Base-by-base conservation (phyloP, 2,797 vertebrate genomes). In the Dromococcyx pavoninus region DNA sequence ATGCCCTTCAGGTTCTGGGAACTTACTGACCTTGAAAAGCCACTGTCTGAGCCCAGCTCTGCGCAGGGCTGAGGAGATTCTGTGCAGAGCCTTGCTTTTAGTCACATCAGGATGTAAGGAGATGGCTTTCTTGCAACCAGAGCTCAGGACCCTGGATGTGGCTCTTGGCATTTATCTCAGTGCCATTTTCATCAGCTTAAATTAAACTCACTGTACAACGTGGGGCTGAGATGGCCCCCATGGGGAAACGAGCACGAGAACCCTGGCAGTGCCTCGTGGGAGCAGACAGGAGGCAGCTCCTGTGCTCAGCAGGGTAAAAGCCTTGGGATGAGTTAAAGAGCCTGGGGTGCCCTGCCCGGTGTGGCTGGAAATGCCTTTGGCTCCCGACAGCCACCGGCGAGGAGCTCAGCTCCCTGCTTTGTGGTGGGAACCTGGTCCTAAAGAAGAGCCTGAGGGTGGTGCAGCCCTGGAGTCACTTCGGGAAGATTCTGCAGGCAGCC, bases 1-100 rank as follows among this genome's bases (percentile, higher is more conserved):
- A 4, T 5, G 18, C 67, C 57, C 22, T 64, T 25, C 11, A 10
- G 66, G 25, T 30, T 15, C 66, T 69, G 41, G 61, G 62, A 62
- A 28, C 21, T 48, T 6, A 8, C 58, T 76, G 28, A 13, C 19
- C 77, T 58, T 15, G 58, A 35, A 21, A 35, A 24, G 50, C 13
- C 33, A 18, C 1, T 7, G 9, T 1, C 5, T 0, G 6, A 62
- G 60, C 13, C 2, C 7, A 25, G 4, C 23, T 14, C 35, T 6
- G 2, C 0, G 19, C 2, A 3, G 21, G 50, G 15, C 0, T 6
- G 67, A 28, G 12, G 82, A 1, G 23, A 10, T 67, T 18, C 75
- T 15, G 39, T 13, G n/a, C 58, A 16, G 33, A 25, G 46, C 53
- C 50, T 10, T n/a, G 46, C 21, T 35, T 33, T 65, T 13, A 14